Percentiles rank a stretch among this genome's conserved stretches.
These are phyloP conservation scores for Calidris pygmaea DNA, from an alignment of 2,113 vertebrate species.

Conservation along the genomic window DNA sequence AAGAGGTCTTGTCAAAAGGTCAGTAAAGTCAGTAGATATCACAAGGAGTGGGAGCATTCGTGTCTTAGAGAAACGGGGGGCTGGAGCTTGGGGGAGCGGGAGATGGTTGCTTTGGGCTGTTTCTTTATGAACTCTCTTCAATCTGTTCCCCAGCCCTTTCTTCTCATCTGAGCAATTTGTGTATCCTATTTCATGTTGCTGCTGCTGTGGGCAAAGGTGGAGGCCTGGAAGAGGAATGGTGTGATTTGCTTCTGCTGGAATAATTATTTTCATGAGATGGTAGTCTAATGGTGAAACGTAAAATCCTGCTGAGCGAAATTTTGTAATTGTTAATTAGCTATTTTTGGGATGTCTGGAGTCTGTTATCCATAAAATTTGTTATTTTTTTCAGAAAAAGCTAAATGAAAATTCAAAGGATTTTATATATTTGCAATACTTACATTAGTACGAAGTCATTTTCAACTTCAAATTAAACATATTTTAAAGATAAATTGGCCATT, in stretches of 20 bases:
- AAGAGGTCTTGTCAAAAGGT: background rate
- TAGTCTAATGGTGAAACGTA: background rate
- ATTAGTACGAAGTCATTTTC: background rate
- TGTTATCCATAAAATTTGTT: background rate
- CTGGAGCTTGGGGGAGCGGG: background rate
- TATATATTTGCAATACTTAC: background rate
- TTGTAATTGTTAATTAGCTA: background rate
- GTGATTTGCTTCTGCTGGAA: background rate
- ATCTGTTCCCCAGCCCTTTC: background rate
- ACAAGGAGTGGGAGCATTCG: background rate
- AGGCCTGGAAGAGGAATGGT: background rate
- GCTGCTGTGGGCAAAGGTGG: background rate
- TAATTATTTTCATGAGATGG: background rate
- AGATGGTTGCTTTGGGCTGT: fast-evolving
- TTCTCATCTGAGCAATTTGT: background rate
- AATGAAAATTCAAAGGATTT: background rate
- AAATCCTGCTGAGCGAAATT: background rate
- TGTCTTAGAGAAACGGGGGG: background rate
- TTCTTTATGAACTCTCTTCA: background rate
- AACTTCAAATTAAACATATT: background rate
- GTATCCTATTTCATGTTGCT: background rate
- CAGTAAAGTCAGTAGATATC: background rate
- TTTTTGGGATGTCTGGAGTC: background rate
- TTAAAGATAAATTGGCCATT: background rate
- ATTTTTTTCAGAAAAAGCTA: background rate